Conservation (phyloP, 2,888 invertebrate species). For the Drosophila nr. perissopoda region DNA sequence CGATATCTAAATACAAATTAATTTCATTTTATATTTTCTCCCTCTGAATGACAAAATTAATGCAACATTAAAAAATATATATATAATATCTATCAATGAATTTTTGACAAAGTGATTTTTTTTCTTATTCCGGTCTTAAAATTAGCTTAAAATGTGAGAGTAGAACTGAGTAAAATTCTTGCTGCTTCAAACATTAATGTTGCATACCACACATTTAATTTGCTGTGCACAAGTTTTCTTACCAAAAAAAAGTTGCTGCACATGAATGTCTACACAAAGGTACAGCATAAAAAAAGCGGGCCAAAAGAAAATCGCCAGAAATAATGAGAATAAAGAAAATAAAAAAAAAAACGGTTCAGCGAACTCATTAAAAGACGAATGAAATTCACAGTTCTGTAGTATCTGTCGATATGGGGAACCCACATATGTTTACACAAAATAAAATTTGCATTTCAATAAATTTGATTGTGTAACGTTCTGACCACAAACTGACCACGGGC, state of each 20-base stretch:
- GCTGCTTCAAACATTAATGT: conserved; percentile 39
- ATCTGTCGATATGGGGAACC: conserved; percentile 2
- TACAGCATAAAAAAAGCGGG: conserved; percentile 2
- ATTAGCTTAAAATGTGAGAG: not conserved
- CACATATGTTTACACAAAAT: conserved; percentile 5
- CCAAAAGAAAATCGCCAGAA: not conserved
- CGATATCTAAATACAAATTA: not conserved
- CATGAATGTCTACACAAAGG: conserved; percentile 8
- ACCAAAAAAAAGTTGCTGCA: not conserved
- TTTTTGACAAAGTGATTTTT: not conserved
- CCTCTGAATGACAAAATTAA: not conserved
- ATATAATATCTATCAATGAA: not conserved
- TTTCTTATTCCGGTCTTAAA: conserved; percentile 12
- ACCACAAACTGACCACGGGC: not conserved
- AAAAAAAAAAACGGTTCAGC: conserved; percentile 50
- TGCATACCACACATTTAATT: conserved; percentile 22
- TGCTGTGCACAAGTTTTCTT: conserved; percentile 15
- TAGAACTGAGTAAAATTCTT: conserved; percentile 29
- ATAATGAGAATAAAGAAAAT: not conserved
- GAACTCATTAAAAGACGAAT: conserved; percentile 56
- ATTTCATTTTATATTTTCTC: not conserved
- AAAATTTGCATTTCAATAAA: conserved; percentile 74
- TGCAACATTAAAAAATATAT: not conserved
- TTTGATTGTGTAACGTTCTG: conserved; percentile 58
- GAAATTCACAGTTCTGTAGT: conserved; percentile 34